Conservation (phyloP, 2,113 vertebrate genomes). For the Glaucidium brasilianum region DNA sequence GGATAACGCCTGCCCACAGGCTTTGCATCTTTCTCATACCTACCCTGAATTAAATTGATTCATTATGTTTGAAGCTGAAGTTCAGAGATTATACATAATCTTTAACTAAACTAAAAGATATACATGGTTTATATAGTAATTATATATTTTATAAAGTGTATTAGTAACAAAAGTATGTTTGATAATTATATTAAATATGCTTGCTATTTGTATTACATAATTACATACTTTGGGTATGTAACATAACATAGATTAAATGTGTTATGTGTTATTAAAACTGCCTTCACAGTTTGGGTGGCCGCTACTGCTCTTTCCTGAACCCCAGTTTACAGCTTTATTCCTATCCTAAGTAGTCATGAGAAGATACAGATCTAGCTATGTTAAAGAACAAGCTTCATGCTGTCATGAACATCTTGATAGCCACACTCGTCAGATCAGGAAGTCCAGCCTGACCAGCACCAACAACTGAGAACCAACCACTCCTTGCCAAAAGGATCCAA, state of each 20-base stretch:
- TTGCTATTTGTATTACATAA: background rate
- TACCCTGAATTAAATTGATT: background rate
- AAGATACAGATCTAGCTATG: background rate
- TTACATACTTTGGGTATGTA: background rate
- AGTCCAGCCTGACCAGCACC: background rate
- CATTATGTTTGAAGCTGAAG: background rate
- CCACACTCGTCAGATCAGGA: background rate
- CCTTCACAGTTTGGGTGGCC: background rate
- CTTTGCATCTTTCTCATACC: background rate
- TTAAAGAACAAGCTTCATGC: background rate
- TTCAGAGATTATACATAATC: background rate
- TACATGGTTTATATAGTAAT: background rate
- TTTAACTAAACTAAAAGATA: background rate
- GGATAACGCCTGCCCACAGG: background rate
- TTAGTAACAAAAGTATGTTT: background rate
- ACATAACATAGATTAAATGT: background rate
- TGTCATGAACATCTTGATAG: background rate
- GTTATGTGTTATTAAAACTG: background rate
- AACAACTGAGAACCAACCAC: background rate
- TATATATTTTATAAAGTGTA: background rate
- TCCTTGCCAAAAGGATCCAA: background rate
- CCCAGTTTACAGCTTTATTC: background rate
- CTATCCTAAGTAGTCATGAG: background rate
- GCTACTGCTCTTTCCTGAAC: background rate
- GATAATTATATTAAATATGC: background rate